Evolutionary conservation across 2,113 vertebrate genomes (phyloP), one percentile per base, ranked within the genome.

Genomic region (Atlantisia rogersi): DNA sequence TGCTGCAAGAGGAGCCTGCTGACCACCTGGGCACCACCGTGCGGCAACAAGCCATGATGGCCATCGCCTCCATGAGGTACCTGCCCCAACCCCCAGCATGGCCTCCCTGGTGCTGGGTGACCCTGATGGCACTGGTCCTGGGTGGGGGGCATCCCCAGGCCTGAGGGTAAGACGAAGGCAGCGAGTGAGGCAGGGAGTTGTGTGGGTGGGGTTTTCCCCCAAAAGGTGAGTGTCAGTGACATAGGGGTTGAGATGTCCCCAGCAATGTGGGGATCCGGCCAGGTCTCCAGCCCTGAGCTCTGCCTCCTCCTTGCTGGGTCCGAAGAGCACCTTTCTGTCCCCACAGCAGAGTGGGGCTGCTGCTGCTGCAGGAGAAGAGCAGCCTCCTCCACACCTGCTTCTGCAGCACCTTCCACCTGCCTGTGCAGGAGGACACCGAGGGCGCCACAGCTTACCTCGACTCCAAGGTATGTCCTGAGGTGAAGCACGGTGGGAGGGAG

Each of bases 101-200:
- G 22, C 60, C 31, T 32, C 13, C 68, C 29, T 1, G 0, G 31
- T 40, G 50, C 32, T 3, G 5, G 40, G 69, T 1, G 2, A 35
- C n/a, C 28, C 31, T 2, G 0, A 62, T 1, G 10, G 46, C 29
- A n/a, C 63, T 0, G 2, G 9, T n/a, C 35, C 74, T 52, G 19
- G 40, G 18, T 26, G 25, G 31, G 39, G 42, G 20, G 6, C 39
- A 32, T 26, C 12, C 17, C 29, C 24, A 35, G 37, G 20, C 20
- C 42, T 18, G 16, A 13, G 28, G 32, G 16, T 4, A 1, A 53
- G 31, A 64, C 28, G 50, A 14, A 42, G 21, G 26, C 44, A 58
- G 52, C 7, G 11, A n/a, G 42, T 50, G 29, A 52, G n/a, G 58
- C 42, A 50, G n/a, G n/a, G 42, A 6, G 9, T n/a, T 20, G 20